Evolutionary conservation across 2,113 vertebrate genomes (phyloP), one percentile per base, ranked within the genome.

Genomic region (Suncus etruscus): DNA sequence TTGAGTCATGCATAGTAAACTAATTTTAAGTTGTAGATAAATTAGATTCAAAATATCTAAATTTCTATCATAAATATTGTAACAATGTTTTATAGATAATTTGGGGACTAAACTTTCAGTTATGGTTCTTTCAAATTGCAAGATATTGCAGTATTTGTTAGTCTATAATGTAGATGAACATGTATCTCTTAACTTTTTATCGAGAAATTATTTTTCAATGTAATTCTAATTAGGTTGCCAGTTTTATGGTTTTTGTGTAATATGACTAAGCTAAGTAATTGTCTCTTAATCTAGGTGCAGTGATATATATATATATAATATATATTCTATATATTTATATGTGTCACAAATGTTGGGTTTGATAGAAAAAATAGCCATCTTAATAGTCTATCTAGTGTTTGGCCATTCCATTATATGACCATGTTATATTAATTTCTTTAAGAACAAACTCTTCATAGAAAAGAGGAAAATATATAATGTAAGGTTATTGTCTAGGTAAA

Each of bases 111-210:
- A 61, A 27, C 48, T 51, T 39, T 6, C 11, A 94, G 15, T 72
- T 91, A 29, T 61, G 79, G 90, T 11, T 93, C 83, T 31, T 75
- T 88, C 75, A 89, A 88, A 73, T 47, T 1, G 15, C 16, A 65
- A 66, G 15, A 50, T 78, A 69, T 31, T 80, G 48, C 29, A 79
- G 51, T 87, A 31, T 79, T 61, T 90, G 5, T 61, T 51, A 79
- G 11, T 69, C 20, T 50, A 82, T 29, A 78, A 66, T 24, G 15
- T 66, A 79, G 31, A 11, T 11, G 75, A 61, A 70, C 11, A 90
- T 72, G 85, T 73, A 31, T 32, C 14, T 92, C 15, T 63, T 61
- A 20, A 87, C 15, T 93, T 90, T 81, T 29, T 16, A 80, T 47
- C 0, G 74, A 80, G 24, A 48, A 72, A 69, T 76, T 85, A 75